Conservation (phyloP, 2,888 invertebrate species). For the Lymantria dispar region DNA sequence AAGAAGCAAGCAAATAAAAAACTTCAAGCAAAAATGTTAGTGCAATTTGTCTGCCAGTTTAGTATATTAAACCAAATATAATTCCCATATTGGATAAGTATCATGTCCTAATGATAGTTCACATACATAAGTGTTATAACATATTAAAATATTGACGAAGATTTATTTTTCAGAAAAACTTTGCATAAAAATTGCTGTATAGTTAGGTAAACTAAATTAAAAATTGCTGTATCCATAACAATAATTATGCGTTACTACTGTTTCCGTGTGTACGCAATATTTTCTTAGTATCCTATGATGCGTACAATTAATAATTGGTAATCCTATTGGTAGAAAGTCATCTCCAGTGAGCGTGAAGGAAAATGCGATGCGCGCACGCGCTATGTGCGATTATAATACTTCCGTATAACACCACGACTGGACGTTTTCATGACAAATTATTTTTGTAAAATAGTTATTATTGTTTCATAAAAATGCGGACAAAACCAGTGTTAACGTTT, state of each 20-base stretch:
- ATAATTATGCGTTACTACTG: neutral
- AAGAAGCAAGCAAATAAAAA: too few relatives aligned
- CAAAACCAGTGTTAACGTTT: constrained; percentile 71
- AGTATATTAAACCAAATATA: too few relatives aligned
- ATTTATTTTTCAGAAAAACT: too few relatives aligned
- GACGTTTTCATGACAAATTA: constrained; percentile 20
- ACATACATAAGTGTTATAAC: too few relatives aligned
- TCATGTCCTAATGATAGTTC: too few relatives aligned
- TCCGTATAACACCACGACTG: constrained; percentile 35
- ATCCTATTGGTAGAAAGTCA: constrained; percentile 48
- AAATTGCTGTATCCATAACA: neutral
- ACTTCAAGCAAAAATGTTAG: too few relatives aligned
- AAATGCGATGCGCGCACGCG: constrained; percentile 33
- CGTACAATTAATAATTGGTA: constrained; percentile 14
- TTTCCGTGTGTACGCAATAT: neutral
- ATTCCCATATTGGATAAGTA: too few relatives aligned
- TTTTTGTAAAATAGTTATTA: constrained; percentile 2
- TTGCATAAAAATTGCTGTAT: too few relatives aligned
- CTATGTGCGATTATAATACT: constrained; percentile 56
- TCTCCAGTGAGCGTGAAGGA: constrained; percentile 52
- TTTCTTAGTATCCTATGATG: constrained; percentile 5
- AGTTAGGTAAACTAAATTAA: too few relatives aligned
- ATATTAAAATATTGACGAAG: too few relatives aligned
- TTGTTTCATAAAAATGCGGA: constrained; percentile 51
- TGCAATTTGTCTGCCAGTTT: too few relatives aligned